Evolutionary conservation across 1,140 invertebrate genomes (phyloP), one percentile per base, ranked within the genome.

Genomic region (Zophobas atratus): DNA sequence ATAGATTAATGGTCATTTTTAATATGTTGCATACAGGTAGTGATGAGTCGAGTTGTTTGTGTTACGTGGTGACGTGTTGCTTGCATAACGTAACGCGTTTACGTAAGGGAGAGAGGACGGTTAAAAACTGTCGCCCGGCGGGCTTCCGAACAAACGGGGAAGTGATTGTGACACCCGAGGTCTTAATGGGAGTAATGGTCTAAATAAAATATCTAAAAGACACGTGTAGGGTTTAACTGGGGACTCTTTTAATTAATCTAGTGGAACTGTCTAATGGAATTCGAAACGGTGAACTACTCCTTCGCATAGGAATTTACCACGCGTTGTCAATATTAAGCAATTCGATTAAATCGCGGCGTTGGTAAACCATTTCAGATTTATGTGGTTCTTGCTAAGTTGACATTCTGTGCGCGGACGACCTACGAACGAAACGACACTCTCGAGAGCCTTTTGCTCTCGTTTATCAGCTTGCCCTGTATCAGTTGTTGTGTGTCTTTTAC

Each of bases 301-400:
- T 55, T 51, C 60, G 78, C 55, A 76, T 79, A 74, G 76, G 76
- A 75, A 80, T 75, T 77, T 76, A 77, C 70, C 79, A 80, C 79
- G 79, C 75, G 79, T 77, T 80, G 79, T 80, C 79, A 80, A 80
- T 80, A 79, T 80, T 80, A 80, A 80, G 76, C 79, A 80, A 77
- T 80, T 80, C 79, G 79, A 80, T 80, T 80, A 80, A 77, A 79
- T 79, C 74, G 74, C 56, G 78, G 78, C 63, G 75, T 79, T 76
- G 70, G 78, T 76, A 76, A 76, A 79, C 78, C 76, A 77, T 77
- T 72, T 77, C 76, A 72, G 67, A 77, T 77, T 77, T 77, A 77
- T 77, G 76, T 77, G 76, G 60, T 63, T 67, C 36, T 76, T 63
- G 57, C 56, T 76, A 56, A 70, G 75, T 76, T 76, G 75, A 70